phyloP scores from a whole-genome alignment of 2,888 invertebrate species.

The Argynnis bischoffii region DNA sequence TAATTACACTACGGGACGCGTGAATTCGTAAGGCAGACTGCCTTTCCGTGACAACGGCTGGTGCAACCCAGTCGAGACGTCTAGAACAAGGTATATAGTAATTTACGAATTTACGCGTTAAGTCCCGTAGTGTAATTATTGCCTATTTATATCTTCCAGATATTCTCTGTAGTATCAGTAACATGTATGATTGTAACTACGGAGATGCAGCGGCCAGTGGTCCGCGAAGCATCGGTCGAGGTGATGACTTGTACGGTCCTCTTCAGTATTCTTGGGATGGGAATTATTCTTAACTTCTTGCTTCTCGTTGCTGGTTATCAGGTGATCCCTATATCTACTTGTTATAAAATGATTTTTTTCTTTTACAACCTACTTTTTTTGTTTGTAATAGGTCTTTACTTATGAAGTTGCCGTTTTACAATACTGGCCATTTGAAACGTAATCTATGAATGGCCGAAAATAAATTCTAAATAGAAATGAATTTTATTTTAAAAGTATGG shows the following conservation, averaged over 20 bases:
- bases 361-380: not conserved
- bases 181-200: slow-evolving; percentile 62
- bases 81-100: too few species aligned
- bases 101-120: too few species aligned
- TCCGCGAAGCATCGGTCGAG: slow-evolving; percentile 57
- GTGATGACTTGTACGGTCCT: slow-evolving; percentile 64
- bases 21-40: too few species aligned
- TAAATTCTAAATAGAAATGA: too few species aligned
- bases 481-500: too few species aligned
- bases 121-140: too few species aligned
- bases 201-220: slow-evolving; percentile 56
- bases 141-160: slow-evolving; percentile 46
- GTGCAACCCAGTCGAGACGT: too few species aligned
- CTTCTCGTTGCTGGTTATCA: slow-evolving; percentile 69
- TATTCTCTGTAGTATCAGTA: slow-evolving; percentile 60
- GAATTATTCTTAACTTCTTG: slow-evolving; percentile 67
- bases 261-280: slow-evolving; percentile 73
- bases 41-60: too few species aligned
- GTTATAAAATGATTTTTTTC: not conserved
- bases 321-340: slow-evolving; percentile 46
- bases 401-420: too few species aligned
- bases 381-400: not conserved
- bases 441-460: too few species aligned
- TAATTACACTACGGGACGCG: too few species aligned
- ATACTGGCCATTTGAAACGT: too few species aligned